Evolutionary conservation across 2,888 invertebrate species (phyloP).

Genomic region (Melinaea marsaeus): DNA sequence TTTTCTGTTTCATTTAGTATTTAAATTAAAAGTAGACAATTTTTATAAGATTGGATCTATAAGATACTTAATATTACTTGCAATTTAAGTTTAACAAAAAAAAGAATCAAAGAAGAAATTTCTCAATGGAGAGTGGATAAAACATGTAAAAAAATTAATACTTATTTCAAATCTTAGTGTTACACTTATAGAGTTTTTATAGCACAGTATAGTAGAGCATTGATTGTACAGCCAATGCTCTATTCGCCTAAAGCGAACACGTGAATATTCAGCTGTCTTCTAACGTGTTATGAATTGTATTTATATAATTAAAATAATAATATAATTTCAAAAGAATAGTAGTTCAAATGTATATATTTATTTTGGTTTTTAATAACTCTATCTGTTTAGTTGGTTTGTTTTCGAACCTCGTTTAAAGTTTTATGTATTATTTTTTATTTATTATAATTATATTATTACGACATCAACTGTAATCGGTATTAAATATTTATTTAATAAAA

Average conservation of each 20-base stretch:
- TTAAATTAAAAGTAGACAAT: too few relatives aligned
- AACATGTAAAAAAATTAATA: too few relatives aligned
- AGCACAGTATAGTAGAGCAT: too few relatives aligned
- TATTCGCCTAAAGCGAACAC: conserved; percentile 3
- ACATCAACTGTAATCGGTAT: neutral
- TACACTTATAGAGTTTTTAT: too few relatives aligned
- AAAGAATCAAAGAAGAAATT: too few relatives aligned
- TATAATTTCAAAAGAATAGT: neutral
- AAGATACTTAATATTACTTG: too few relatives aligned
- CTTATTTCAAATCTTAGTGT: too few relatives aligned
- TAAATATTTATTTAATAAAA: neutral
- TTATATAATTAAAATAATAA: conserved; percentile 1
- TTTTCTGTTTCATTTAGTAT: too few relatives aligned
- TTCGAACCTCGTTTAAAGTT: neutral
- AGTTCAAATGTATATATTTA: neutral
- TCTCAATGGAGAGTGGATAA: too few relatives aligned
- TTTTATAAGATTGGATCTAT: too few relatives aligned
- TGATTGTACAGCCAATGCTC: neutral
- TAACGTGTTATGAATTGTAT: neutral
- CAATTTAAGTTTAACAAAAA: too few relatives aligned
- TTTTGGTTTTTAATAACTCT: neutral
- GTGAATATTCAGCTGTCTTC: neutral
- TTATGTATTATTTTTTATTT: neutral
- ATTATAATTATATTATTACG: neutral
- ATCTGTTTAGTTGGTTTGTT: neutral